Conservation (phyloP, 2,888 invertebrate genomes). For the Aromia moschata region DNA sequence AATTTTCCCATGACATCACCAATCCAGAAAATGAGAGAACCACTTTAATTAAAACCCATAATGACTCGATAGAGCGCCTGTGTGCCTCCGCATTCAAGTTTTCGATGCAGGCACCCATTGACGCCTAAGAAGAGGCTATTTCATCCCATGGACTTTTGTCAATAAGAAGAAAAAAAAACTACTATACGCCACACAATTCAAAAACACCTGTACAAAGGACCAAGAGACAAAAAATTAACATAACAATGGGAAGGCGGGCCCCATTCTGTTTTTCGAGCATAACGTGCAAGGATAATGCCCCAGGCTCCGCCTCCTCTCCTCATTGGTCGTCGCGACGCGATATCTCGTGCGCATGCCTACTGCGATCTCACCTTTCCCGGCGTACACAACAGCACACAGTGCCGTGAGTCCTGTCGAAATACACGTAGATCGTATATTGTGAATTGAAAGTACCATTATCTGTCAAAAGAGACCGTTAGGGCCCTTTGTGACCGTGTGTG, state of each 20-base stretch:
- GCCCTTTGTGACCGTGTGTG: slow-evolving; percentile 40
- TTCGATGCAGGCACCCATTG: slow-evolving; percentile 42
- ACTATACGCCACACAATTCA: slow-evolving; percentile 55
- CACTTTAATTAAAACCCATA: slow-evolving; percentile 21
- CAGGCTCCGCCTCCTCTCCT: slow-evolving; percentile 53
- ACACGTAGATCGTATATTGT: slow-evolving; percentile 50
- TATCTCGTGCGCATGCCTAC: slow-evolving; percentile 54
- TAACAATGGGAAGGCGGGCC: slow-evolving; percentile 61
- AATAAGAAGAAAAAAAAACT: slow-evolving; percentile 48
- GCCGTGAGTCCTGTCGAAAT: slow-evolving; percentile 57
- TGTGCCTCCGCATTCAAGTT: slow-evolving; percentile 24
- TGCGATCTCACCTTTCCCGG: slow-evolving; percentile 43
- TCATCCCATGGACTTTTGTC: slow-evolving; percentile 43
- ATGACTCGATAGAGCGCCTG: slow-evolving; percentile 12
- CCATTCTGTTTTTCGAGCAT: slow-evolving; percentile 58
- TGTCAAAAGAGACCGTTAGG: slow-evolving; percentile 17
- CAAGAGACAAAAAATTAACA: slow-evolving; percentile 64
- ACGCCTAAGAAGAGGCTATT: slow-evolving; percentile 37
- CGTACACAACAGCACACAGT: slow-evolving; percentile 54
- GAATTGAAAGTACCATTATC: slow-evolving; percentile 30
- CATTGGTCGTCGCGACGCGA: slow-evolving; percentile 53
- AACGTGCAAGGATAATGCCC: slow-evolving; percentile 59
- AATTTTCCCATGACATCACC: slow-evolving; percentile 30
- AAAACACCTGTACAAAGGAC: slow-evolving; percentile 64
- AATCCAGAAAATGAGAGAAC: not conserved